A percentile compares a stretch with the other conserved stretches of the same genome.
Conservation (phyloP, 2,113 vertebrate genomes). For the Herpailurus yagouaroundi region DNA sequence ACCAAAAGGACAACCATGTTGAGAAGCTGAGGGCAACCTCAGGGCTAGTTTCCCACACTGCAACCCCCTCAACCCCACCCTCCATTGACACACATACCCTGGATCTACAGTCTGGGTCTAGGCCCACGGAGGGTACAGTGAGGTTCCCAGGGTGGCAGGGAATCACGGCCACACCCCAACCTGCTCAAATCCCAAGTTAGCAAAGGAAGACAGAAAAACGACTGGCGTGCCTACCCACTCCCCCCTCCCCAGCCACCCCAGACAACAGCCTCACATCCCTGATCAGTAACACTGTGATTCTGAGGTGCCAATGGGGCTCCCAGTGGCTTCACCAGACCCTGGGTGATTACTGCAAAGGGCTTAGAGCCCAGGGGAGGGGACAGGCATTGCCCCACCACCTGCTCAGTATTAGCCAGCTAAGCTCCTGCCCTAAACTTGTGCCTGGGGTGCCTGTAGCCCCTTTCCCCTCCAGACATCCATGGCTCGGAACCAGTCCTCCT, state of each 20-base stretch:
- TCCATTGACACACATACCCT: background rate
- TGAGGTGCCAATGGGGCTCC: constrained; percentile 40
- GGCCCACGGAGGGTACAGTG: background rate
- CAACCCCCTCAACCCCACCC: background rate
- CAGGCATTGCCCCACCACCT: background rate
- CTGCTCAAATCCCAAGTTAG: constrained; percentile 44
- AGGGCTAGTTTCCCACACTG: background rate
- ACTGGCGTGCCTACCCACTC: constrained; percentile 25
- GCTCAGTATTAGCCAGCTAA: constrained; percentile 42
- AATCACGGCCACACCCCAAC: background rate
- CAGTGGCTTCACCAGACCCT: background rate
- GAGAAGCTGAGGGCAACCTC: constrained; percentile 9
- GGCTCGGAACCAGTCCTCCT: constrained; percentile 58
- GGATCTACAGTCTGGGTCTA: constrained; percentile 31
- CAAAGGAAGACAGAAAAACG: constrained; percentile 70
- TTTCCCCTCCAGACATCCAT: constrained; percentile 40
- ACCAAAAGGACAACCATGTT: background rate
- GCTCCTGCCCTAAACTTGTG: constrained; percentile 11
- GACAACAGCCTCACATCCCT: constrained; percentile 60
- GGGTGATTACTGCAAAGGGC: constrained; percentile 64
- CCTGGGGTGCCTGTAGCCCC: background rate
- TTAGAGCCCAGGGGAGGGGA: background rate
- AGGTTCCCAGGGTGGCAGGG: background rate
- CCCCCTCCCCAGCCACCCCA: background rate
- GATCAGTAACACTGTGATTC: constrained; percentile 74